Evolutionary conservation across 2,797 vertebrate genomes (phyloP).

Genomic region (Enoplosus armatus): DNA sequence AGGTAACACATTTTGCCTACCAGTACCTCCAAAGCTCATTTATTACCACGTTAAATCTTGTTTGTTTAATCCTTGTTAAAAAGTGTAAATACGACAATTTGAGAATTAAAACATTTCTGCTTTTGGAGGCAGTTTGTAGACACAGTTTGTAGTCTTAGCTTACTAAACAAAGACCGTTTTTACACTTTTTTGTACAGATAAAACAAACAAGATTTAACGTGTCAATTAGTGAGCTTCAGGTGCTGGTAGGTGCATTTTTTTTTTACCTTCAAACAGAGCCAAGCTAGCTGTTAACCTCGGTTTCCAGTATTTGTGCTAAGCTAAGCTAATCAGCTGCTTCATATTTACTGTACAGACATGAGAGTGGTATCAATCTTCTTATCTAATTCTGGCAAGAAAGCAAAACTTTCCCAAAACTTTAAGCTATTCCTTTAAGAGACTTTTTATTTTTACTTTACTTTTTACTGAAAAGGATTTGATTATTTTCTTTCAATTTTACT

Average conservation of each 20-base stretch:
- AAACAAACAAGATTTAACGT: neutral
- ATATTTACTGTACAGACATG: neutral
- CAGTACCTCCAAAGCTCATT: neutral
- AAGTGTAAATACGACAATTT: neutral
- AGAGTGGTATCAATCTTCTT: neutral
- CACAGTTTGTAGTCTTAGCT: too few relatives aligned
- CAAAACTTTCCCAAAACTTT: conserved; percentile 22
- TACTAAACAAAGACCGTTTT: too few relatives aligned
- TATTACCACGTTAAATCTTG: neutral
- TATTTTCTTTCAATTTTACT: conserved; percentile 28
- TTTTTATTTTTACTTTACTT: too few relatives aligned
- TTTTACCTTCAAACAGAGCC: neutral
- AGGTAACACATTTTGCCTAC: neutral
- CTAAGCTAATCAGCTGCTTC: neutral
- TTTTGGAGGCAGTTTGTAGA: too few relatives aligned
- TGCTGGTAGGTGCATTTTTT: neutral
- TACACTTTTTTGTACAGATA: neutral
- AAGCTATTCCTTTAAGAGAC: conserved; percentile 2
- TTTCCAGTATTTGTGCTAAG: neutral
- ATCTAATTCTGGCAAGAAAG: neutral
- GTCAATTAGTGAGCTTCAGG: neutral
- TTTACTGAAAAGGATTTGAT: conserved; percentile 9
- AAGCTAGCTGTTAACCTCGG: neutral
- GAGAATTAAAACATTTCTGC: neutral
- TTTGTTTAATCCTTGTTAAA: neutral